phyloP scores from a whole-genome alignment of 2,888 invertebrate species.

The Amblyteles armatorius region DNA sequence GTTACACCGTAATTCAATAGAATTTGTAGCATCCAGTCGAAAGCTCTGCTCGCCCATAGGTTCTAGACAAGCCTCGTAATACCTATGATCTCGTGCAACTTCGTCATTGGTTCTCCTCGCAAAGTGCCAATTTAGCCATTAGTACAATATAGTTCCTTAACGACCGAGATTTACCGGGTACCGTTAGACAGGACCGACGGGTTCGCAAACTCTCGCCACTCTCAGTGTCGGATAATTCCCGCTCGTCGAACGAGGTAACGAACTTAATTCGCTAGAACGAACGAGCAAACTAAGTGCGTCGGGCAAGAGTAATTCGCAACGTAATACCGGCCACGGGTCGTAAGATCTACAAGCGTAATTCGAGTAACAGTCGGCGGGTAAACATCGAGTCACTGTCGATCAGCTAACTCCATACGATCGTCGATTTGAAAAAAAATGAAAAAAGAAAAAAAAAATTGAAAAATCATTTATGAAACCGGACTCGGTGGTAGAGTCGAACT shows the following conservation, averaged over 20 bases:
- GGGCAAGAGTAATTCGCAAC: neutral
- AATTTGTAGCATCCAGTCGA: slow-evolving; percentile 24
- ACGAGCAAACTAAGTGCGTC: neutral
- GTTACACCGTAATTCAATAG: slow-evolving; percentile 40
- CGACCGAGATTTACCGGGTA: slow-evolving; percentile 46
- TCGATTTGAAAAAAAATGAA: no score
- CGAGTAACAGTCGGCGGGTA: neutral
- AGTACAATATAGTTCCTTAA: slow-evolving; percentile 46
- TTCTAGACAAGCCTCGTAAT: neutral
- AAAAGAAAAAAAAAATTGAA: neutral
- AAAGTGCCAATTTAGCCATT: slow-evolving; percentile 45
- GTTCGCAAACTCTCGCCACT: slow-evolving; percentile 25
- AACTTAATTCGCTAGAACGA: slow-evolving; percentile 7
- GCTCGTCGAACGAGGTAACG: slow-evolving; percentile 15
- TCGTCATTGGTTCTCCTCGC: slow-evolving; percentile 1
- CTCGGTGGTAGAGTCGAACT: slow-evolving; percentile 10
- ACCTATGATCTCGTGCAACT: neutral
- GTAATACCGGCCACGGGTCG: neutral
- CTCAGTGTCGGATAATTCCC: neutral
- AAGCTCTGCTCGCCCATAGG: slow-evolving; percentile 5
- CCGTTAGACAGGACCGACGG: slow-evolving; percentile 33
- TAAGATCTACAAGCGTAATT: neutral
- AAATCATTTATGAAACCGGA: slow-evolving; percentile 13
- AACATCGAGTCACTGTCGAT: neutral
- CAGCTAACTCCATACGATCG: neutral